Base-by-base conservation (phyloP, 2,797 vertebrate species). In the Parambassis ranga region DNA sequence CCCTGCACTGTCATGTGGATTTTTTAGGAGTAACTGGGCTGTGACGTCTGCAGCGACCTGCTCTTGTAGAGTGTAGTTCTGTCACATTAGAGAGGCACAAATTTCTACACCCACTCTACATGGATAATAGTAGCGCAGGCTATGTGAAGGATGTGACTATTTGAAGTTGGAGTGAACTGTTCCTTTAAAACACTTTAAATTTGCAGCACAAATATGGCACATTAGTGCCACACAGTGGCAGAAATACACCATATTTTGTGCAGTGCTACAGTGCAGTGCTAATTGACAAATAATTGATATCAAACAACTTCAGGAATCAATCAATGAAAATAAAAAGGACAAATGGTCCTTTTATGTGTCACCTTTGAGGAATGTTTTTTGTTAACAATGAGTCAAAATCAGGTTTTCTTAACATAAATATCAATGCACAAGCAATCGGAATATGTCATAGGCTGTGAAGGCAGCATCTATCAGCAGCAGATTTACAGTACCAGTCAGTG, bases 151-250 rank as follows among this genome's bases (percentile, higher is more conserved):
- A n/a, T n/a, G n/a, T n/a, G n/a, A n/a, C n/a, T n/a, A n/a, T n/a
- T n/a, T n/a, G n/a, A n/a, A n/a, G n/a, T n/a, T n/a, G n/a, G n/a
- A n/a, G n/a, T n/a, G n/a, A n/a, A n/a, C n/a, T 59, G 30, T 53
- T 42, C 35, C 22, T 5, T 9, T 49, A 47, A 37, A 33, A 27
- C 8, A 67, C 11, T 9, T 44, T 23, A n/a, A 47, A 61, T 46
- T 24, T 55, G 44, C 59, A 50, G 36, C 32, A 75, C 44, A 76
- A 57, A 79, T 47, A 42, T 57, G 50, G n/a, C 37, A 75, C 55
- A 55, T 59, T 30, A 58, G 55, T 47, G 77, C 62, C 75, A 71
- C 61, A 55, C 22, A 53, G 65, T 82, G 72, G 80, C 75, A 76
- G 52, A 76, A 76, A 65, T 35, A 71, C 14, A 30, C n/a, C 37